A percentile compares a stretch with the other conserved stretches of the same genome.
phyloP scores from a whole-genome alignment of 2,113 vertebrate species.

The Aphelocoma coerulescens region DNA sequence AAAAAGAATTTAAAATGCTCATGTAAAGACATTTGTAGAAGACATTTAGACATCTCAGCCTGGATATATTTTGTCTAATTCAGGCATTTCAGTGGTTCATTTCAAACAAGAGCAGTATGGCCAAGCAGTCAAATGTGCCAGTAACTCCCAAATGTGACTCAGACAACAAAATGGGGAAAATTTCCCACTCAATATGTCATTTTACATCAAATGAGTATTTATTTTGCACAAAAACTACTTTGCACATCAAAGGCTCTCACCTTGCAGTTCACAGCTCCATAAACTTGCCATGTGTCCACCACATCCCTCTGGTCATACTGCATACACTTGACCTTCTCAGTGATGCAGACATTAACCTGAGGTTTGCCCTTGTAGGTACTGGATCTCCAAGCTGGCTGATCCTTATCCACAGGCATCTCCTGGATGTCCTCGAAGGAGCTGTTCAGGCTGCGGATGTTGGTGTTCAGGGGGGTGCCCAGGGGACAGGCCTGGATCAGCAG shows the following conservation, averaged over 20 bases:
- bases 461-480: constrained; percentile 84
- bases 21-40: not conserved
- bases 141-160: not conserved
- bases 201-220: not conserved
- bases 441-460: constrained; percentile 67
- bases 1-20: not conserved
- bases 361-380: constrained; percentile 83
- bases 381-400: constrained; percentile 88
- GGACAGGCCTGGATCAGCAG: constrained; percentile 87
- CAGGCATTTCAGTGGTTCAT: not conserved
- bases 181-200: not conserved
- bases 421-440: constrained; percentile 63
- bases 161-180: not conserved
- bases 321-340: constrained; percentile 88
- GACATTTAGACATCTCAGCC: not conserved
- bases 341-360: constrained; percentile 81
- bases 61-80: not conserved
- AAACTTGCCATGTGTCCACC: constrained; percentile 89
- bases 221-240: not conserved
- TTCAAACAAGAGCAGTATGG: not conserved
- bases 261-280: constrained; percentile 89
- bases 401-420: constrained; percentile 68
- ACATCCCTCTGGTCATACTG: constrained; percentile 84
- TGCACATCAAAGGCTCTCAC: constrained; percentile 67
- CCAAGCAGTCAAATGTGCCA: not conserved